phyloP scores from a whole-genome alignment of 1,140 invertebrate species.

The Melanaphis sacchari region DNA sequence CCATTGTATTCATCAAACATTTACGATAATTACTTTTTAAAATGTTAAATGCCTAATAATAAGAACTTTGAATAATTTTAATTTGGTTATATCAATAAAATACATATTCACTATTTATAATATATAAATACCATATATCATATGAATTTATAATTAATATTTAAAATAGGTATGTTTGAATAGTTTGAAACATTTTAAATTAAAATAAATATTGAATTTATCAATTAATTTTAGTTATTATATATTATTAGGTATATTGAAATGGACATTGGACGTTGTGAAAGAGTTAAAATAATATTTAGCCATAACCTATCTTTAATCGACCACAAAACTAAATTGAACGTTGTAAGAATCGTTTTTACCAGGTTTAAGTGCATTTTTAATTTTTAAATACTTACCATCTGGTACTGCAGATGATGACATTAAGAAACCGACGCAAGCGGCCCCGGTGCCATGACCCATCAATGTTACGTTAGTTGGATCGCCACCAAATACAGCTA shows the following conservation, averaged over 20 bases:
- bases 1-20: too few species aligned
- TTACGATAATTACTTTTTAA: neutral
- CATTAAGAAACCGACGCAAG: conserved; percentile 92
- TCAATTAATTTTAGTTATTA: too few species aligned
- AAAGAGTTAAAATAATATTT: neutral
- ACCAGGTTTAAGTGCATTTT: neutral
- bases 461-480: conserved; percentile 91
- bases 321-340: neutral
- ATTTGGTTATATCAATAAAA: neutral
- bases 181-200: too few species aligned
- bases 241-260: too few species aligned
- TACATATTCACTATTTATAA: neutral
- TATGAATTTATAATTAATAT: too few species aligned
- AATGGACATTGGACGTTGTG: too few species aligned
- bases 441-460: conserved; percentile 94
- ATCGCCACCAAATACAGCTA: conserved; percentile 90
- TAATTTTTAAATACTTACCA: conserved; percentile 69
- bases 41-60: neutral
- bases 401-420: conserved; percentile 90
- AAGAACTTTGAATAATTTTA: neutral
- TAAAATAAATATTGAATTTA: too few species aligned
- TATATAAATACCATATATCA: too few species aligned
- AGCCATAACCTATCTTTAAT: too few species aligned
- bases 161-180: too few species aligned
- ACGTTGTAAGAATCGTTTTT: neutral